Conservation (phyloP, 1,140 invertebrate genomes). For the Brachystomella parvula region DNA sequence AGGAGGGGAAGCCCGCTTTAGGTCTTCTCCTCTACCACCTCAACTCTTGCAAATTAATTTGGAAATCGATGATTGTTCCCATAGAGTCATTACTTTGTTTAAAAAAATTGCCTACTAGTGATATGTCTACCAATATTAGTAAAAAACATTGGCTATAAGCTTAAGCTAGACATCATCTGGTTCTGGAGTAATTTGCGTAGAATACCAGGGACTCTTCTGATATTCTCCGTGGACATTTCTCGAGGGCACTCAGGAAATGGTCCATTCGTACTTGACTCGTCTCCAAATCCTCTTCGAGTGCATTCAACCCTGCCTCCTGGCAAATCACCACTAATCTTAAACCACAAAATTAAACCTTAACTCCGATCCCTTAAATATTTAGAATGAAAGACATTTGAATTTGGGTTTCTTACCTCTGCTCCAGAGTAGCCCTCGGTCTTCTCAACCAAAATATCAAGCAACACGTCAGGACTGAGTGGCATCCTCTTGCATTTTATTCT, state of each 20-base stretch:
- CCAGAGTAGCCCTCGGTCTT: constrained; percentile 72
- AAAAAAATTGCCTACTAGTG: too few species aligned
- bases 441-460: constrained; percentile 54
- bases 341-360: neutral
- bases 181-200: too few species aligned
- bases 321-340: constrained; percentile 1
- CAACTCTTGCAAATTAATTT: too few species aligned
- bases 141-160: too few species aligned
- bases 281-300: neutral
- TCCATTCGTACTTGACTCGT: neutral
- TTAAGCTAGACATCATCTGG: too few species aligned
- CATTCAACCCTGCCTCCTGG: constrained; percentile 1
- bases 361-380: constrained; percentile 5
- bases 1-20: too few species aligned
- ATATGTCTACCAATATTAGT: too few species aligned
- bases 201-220: neutral
- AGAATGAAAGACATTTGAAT: neutral
- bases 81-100: too few species aligned
- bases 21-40: too few species aligned
- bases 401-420: constrained; percentile 58
- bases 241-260: neutral
- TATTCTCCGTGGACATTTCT: neutral
- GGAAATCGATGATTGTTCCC: too few species aligned
- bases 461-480: constrained; percentile 53
- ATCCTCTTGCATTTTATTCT: constrained; percentile 56